Percentiles rank a stretch among this genome's conserved stretches.
These are phyloP conservation scores for Syritta pipiens DNA, from an alignment of 2,888 invertebrate genomes.

Conservation along the genomic window DNA sequence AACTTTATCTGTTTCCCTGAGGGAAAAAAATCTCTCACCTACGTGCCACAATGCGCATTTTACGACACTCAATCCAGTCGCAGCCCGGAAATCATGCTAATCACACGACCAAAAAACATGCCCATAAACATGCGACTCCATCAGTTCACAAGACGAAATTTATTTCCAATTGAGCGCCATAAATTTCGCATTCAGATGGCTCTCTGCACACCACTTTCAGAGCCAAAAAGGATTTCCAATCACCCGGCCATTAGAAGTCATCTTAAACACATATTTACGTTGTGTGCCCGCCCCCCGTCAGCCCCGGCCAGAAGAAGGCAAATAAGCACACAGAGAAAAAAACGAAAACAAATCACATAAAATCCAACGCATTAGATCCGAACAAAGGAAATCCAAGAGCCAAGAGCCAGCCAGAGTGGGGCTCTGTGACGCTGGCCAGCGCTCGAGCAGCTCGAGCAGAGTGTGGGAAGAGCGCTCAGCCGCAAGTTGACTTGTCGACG, in stretches of 20 bases:
- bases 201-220: conserved; percentile 50
- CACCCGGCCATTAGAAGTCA: conserved; percentile 59
- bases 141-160: conserved; percentile 17
- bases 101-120: background rate
- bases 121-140: conserved; percentile 22
- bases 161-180: conserved; percentile 12
- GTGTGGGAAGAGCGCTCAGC: conserved; percentile 51
- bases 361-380: conserved; percentile 49
- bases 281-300: background rate
- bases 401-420: background rate
- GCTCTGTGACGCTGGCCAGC: background rate
- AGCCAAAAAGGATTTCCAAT: conserved; percentile 65
- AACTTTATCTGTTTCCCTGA: too few relatives aligned
- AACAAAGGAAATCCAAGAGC: conserved; percentile 39
- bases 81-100: conserved; percentile 5
- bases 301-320: background rate
- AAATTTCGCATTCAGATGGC: background rate
- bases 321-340: conserved; percentile 33
- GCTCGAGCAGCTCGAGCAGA: background rate
- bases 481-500: conserved; percentile 53
- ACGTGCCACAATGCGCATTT: conserved; percentile 1
- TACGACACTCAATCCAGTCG: background rate
- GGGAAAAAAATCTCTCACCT: too few relatives aligned
- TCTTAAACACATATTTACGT: conserved; percentile 43
- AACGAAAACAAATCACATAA: conserved; percentile 46